Base-by-base conservation (phyloP, 1,140 invertebrate genomes). In the Trichonephila clavipes region DNA sequence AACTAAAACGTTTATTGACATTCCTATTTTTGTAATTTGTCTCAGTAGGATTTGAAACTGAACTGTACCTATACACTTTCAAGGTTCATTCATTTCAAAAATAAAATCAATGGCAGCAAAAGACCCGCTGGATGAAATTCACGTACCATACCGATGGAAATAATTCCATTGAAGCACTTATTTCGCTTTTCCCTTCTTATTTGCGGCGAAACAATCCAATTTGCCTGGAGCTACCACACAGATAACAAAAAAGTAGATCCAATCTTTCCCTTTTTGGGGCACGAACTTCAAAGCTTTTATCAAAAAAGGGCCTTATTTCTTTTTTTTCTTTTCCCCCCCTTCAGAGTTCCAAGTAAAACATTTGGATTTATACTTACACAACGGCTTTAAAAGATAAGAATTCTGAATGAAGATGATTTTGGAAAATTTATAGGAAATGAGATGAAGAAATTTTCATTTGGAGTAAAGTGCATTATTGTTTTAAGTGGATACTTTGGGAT, bases 221-320 rank as follows among this genome's bases (percentile, higher is more conserved):
- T 64, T 64, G 62, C 62, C 62, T 64, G 62, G 62, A 14, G 62
- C 62, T 21, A 64, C 62, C 62, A 64, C 62, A 64, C 62, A 21
- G 62, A 64, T 64, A 64, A 21, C 62, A 51, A 64, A 64, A 64
- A 64, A 64, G 62, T 64, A 64, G 62, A 64, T 64, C 62, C 62
- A 64, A 64, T 64, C 62, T 64, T 64, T 64, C 62, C 61, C 62
- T 64, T 64, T 64, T 64, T 21, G 51, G 18, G 21, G 62, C 62
- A 64, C 62, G 62, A 64, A 64, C 62, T 64, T 64, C 62, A 64
- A 62, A 64, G 62, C 62, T 64, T 64, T 64, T 64, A 64, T 64
- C 62, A 64, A 64, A 64, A 64, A 64, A 18, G 21, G 21, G 51
- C 51, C 62, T 64, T 21, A 64, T 64, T 21, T 19, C 4, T 62